A percentile compares a stretch with the other conserved stretches of the same genome.
Evolutionary conservation across 1,140 invertebrate species (phyloP).

Genomic region (Paracyclopina nana): DNA sequence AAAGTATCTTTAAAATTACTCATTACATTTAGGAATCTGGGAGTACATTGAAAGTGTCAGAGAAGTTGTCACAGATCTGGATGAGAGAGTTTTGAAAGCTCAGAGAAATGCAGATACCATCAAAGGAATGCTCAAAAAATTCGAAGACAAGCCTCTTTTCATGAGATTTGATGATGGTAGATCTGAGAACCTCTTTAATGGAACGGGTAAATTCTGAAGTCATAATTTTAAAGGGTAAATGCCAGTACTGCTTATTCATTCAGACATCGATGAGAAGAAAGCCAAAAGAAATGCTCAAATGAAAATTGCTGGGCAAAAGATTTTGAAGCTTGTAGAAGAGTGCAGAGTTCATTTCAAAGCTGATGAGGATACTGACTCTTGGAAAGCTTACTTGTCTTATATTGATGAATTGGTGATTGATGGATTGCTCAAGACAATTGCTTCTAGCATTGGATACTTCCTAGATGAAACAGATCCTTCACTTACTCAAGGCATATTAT

Average conservation of each 20-base stretch:
- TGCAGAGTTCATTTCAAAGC: conserved; percentile 61
- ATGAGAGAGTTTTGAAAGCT: conserved; percentile 52
- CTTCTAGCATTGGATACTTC: conserved; percentile 58
- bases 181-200: too few relatives aligned
- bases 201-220: too few relatives aligned
- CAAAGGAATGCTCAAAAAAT: conserved; percentile 44
- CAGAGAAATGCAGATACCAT: conserved; percentile 67
- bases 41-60: conserved; percentile 58
- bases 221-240: too few relatives aligned
- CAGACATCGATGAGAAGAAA: conserved; percentile 12
- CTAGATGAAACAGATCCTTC: conserved; percentile 70
- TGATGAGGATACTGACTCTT: conserved; percentile 38
- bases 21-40: too few relatives aligned
- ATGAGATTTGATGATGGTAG: too few relatives aligned
- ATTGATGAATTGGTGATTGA: conserved; percentile 64
- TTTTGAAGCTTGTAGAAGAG: conserved; percentile 49
- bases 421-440: conserved; percentile 33
- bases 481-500: conserved; percentile 44
- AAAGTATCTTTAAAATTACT: too few relatives aligned
- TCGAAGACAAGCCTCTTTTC: conserved; percentile 58
- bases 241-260: too few relatives aligned
- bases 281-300: conserved; percentile 46
- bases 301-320: conserved; percentile 42
- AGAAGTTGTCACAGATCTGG: conserved; percentile 50
- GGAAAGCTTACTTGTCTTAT: conserved; percentile 64